phyloP scores from a whole-genome alignment of 2,113 vertebrate species.

The Eira barbara region DNA sequence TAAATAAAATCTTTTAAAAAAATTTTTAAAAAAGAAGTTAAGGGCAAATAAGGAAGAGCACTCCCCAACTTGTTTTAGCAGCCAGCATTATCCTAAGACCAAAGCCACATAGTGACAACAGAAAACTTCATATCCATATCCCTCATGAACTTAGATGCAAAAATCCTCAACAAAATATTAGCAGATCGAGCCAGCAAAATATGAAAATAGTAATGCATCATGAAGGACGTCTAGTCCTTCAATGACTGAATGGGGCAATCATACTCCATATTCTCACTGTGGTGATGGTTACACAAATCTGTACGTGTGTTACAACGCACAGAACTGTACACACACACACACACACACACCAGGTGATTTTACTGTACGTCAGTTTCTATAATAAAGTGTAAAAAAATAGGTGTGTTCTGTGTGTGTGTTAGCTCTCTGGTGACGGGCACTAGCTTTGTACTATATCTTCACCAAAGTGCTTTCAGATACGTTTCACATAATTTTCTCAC shows the following conservation, averaged over 20 bases:
- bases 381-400: neutral
- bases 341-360: neutral
- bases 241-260: neutral
- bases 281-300: neutral
- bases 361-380: neutral
- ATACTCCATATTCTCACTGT: neutral
- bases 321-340: neutral
- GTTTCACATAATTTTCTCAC: neutral
- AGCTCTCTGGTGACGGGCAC: neutral
- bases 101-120: neutral
- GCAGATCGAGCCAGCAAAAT: neutral
- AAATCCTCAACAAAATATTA: neutral
- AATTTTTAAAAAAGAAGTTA: rapidly evolving
- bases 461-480: neutral
- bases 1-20: too few relatives aligned
- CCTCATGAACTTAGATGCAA: neutral
- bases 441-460: neutral
- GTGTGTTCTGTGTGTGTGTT: neutral
- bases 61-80: neutral
- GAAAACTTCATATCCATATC: neutral
- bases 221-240: neutral
- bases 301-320: neutral
- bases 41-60: neutral
- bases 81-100: neutral
- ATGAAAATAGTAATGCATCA: neutral